A percentile compares a stretch with the other conserved stretches of the same genome.
phyloP scores from a whole-genome alignment of 2,888 invertebrate genomes.

The Trachelus troglodyta region DNA sequence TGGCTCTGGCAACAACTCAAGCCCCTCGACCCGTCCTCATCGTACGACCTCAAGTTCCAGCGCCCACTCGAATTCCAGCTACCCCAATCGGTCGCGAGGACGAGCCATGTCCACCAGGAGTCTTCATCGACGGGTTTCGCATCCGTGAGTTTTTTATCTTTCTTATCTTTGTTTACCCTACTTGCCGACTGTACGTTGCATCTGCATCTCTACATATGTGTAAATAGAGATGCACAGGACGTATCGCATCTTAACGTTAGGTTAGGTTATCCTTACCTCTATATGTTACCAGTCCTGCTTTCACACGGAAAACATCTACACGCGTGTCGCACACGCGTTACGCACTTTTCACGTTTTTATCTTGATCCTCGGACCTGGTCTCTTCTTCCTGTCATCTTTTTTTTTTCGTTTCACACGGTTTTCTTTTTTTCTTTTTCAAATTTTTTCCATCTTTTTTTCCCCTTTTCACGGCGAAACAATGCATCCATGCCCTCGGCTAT shows the following conservation, averaged over 20 bases:
- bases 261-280: neutral
- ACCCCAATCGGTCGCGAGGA: conserved; percentile 43
- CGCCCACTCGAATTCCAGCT: neutral
- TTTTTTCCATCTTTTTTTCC: neutral
- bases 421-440: neutral
- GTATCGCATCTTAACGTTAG: neutral
- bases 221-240: neutral
- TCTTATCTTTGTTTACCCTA: neutral
- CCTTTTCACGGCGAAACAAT: neutral
- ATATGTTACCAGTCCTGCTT: neutral
- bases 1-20: neutral
- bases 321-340: neutral
- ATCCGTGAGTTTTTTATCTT: conserved; percentile 55
- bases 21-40: neutral
- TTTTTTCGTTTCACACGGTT: neutral
- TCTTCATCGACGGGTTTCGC: conserved; percentile 61
- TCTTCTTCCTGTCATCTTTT: neutral
- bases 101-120: conserved; percentile 63
- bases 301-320: neutral
- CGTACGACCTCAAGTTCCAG: neutral
- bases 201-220: neutral
- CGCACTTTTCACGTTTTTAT: neutral
- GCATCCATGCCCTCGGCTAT: neutral
- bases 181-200: neutral
- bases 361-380: neutral